Evolutionary conservation across 2,797 vertebrate species (phyloP).

Genomic region (Kryptopterus vitreolus): DNA sequence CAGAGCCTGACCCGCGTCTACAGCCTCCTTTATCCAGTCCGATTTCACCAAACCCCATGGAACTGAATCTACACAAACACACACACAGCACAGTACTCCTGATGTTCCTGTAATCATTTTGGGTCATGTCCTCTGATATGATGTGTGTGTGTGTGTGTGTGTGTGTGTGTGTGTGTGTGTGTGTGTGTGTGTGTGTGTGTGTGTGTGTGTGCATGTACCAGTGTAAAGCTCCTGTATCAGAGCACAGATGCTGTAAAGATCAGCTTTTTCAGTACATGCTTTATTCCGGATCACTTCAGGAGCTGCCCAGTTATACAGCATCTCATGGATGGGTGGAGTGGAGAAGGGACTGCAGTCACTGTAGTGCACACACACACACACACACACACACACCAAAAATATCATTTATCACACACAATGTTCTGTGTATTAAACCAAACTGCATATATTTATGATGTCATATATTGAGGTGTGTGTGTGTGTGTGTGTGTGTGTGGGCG

Average conservation of each 20-base stretch:
- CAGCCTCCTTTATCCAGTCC: slow-evolving; percentile 58
- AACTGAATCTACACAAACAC: slow-evolving; percentile 60
- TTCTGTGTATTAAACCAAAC: not conserved
- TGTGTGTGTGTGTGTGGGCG: no score
- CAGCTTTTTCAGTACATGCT: slow-evolving; percentile 64
- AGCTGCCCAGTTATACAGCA: slow-evolving; percentile 72
- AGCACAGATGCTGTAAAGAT: slow-evolving; percentile 74
- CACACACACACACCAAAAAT: not conserved
- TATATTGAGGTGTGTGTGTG: not conserved
- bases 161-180: not conserved
- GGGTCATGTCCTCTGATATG: not conserved
- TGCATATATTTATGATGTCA: not conserved
- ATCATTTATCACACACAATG: not conserved
- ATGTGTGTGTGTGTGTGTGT: not conserved
- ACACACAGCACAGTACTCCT: not conserved
- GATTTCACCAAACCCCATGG: slow-evolving; percentile 67
- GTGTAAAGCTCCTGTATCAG: slow-evolving; percentile 73
- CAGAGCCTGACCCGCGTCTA: slow-evolving; percentile 64
- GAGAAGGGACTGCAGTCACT: slow-evolving; percentile 27
- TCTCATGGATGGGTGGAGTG: slow-evolving; percentile 51
- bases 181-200: slow-evolving; percentile 1
- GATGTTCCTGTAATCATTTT: not conserved
- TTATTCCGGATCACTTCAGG: slow-evolving; percentile 67
- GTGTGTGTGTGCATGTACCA: slow-evolving; percentile 55
- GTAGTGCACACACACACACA: not conserved